Percentiles rank a stretch among this genome's conserved stretches.
phyloP scores from a whole-genome alignment of 2,888 invertebrate genomes.

The Torymus aiolomorphi region DNA sequence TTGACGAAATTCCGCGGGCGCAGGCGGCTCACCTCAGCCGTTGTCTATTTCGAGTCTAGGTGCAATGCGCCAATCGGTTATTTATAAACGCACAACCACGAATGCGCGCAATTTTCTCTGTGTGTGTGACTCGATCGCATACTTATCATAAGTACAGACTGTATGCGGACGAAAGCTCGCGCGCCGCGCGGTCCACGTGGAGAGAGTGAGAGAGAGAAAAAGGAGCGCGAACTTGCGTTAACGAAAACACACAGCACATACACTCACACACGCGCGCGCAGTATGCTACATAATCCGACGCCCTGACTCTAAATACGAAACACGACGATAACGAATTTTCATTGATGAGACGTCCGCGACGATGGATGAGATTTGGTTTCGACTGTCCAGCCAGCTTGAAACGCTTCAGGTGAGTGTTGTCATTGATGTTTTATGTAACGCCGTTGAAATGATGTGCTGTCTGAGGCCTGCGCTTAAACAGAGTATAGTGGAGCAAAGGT shows the following conservation, averaged over 20 bases:
- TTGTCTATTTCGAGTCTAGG: slow-evolving; percentile 70
- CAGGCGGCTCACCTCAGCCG: slow-evolving; percentile 33
- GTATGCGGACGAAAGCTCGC: neutral
- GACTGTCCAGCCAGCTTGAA: slow-evolving; percentile 71
- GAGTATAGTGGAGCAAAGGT: slow-evolving; percentile 30
- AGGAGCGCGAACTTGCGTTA: too few relatives aligned
- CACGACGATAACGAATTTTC: slow-evolving; percentile 11
- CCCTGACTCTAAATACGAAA: neutral
- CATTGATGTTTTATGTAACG: neutral
- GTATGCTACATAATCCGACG: neutral
- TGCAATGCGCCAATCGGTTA: slow-evolving; percentile 72
- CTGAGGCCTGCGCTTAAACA: too few relatives aligned
- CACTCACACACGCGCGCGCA: neutral
- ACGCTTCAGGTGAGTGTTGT: slow-evolving; percentile 68
- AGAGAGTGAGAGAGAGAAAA: neutral
- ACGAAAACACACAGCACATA: neutral
- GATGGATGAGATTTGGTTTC: slow-evolving; percentile 74
- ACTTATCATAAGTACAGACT: too few relatives aligned
- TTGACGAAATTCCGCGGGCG: slow-evolving; percentile 11
- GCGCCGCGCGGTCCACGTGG: neutral
- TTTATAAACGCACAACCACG: slow-evolving; percentile 67
- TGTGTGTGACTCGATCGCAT: too few relatives aligned
- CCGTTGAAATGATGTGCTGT: too few relatives aligned
- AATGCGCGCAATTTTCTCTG: slow-evolving; percentile 45
- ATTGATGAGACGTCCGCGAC: slow-evolving; percentile 38